Conservation (phyloP, 2,888 invertebrate species). For the Apodemia mormo region DNA sequence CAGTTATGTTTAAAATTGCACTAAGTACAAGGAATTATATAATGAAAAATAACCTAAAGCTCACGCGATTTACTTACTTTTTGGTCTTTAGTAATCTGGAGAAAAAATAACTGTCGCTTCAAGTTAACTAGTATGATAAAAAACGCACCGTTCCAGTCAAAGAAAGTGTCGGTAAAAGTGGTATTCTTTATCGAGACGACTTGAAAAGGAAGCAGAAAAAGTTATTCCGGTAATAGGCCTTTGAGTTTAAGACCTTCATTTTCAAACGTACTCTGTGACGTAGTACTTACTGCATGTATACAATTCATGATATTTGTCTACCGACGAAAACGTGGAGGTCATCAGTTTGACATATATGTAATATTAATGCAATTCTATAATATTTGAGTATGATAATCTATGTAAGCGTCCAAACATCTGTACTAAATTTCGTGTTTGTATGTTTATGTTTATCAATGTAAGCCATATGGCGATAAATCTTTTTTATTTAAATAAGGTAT, state of each 20-base stretch:
- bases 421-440: no score
- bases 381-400: no score
- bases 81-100: neutral
- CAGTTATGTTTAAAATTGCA: neutral
- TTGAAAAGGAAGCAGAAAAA: conserved; percentile 60
- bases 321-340: no score
- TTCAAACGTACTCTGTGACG: neutral
- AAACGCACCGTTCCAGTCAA: conserved; percentile 22
- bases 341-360: no score
- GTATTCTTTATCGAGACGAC: conserved; percentile 43
- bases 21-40: neutral
- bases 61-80: neutral
- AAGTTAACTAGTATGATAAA: neutral
- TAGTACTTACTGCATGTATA: no score
- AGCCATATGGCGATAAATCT: no score
- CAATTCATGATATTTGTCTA: no score
- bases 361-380: no score
- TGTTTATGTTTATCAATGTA: no score
- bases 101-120: neutral
- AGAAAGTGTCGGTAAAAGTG: conserved; percentile 58
- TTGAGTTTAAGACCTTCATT: neutral
- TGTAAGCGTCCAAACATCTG: no score
- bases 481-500: no score
- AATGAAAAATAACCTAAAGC: neutral
- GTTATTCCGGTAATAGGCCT: conserved; percentile 48